phyloP scores from a whole-genome alignment of 2,113 vertebrate species.

The Cervus canadensis region DNA sequence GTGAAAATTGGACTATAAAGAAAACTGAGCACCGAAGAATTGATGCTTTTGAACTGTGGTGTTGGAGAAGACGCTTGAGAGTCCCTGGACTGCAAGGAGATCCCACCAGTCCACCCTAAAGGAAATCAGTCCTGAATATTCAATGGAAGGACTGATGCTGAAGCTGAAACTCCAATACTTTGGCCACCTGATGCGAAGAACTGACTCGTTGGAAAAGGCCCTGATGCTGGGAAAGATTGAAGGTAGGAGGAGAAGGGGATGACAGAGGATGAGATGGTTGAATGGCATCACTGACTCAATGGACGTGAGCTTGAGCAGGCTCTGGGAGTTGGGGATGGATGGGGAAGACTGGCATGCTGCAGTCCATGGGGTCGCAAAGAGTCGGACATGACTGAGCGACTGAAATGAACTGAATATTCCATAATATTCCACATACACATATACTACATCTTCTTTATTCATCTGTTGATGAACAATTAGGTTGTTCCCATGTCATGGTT shows the following conservation, averaged over 20 bases:
- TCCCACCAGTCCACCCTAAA: background rate
- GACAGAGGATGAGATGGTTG: background rate
- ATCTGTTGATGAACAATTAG: background rate
- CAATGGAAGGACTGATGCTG: background rate
- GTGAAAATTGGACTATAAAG: background rate
- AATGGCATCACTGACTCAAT: background rate
- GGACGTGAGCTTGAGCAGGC: background rate
- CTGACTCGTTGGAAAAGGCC: background rate
- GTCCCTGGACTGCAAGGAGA: background rate
- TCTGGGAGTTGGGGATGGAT: background rate
- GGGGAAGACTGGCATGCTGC: background rate
- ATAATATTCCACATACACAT: background rate
- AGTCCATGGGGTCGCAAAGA: background rate
- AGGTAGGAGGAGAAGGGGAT: background rate
- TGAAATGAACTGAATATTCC: background rate
- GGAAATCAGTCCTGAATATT: background rate
- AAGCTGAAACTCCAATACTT: background rate
- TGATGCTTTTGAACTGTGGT: background rate
- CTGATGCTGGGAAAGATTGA: background rate
- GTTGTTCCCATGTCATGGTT: background rate
- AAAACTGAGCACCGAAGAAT: fast-evolving
- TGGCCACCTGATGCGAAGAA: fast-evolving
- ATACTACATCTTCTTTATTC: background rate
- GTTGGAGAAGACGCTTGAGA: background rate
- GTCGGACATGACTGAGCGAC: background rate